Evolutionary conservation across 2,113 vertebrate species (phyloP), one percentile per base, ranked within the genome.

Genomic region (Melanerpes aurifrons): DNA sequence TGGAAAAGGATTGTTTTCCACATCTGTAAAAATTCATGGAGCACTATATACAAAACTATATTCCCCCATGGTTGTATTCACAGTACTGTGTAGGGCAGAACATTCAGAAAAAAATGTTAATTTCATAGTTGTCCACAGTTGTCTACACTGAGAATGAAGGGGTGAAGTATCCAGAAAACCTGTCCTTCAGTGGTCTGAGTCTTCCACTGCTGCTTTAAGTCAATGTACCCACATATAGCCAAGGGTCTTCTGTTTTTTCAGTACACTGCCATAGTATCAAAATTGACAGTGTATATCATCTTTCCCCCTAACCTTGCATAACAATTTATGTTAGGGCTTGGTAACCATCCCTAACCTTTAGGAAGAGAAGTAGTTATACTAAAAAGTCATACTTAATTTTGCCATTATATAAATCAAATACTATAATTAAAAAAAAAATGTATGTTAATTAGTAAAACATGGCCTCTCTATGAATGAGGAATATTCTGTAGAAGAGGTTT

Each of bases 401-500:
- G 6, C 48, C 29, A 86, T 80, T 90, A 53, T 67, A 74, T 71
- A 90, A 94, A 93, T 25, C 11, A 9, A 81, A 64, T 2, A 3
- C 64, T 76, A 94, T 79, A 25, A 92, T 84, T 92, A 95, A 92
- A 22, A 94, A 96, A 93, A 22, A 94, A 95, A 73, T 0, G 0
- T 84, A 62, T 82, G 89, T 93, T 72, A 80, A 87, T 95, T 31
- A 91, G 79, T 95, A 90, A 95, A 91, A 90, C 61, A 91, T 95
- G 54, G 0, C 8, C 9, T 64, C 63, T 61, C 26, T 91, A 90
- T 81, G 91, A 89, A 87, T 77, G 35, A 94, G 7, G n/a, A 70
- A 47, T 84, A 61, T 14, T 70, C 47, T 43, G 26, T 43, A 66
- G 63, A 8, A 88, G 93, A 75, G 19, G 11, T 86, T 94, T 91